Evolutionary conservation across 2,888 invertebrate genomes (phyloP), one percentile per base, ranked within the genome.

Genomic region (Merodon equestris): DNA sequence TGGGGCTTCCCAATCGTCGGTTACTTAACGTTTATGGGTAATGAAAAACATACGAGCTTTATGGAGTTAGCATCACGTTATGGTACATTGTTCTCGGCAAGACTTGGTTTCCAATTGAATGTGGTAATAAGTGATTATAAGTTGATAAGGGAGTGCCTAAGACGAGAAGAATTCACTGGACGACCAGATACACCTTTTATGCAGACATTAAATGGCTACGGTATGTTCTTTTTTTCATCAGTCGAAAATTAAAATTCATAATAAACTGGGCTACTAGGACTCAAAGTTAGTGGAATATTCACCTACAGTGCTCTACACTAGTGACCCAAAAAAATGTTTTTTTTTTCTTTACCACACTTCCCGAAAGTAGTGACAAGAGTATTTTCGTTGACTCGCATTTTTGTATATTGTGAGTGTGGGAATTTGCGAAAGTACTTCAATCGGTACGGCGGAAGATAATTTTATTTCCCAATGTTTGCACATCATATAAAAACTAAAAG

Each of bases 51-150:
- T 89, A 91, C 95, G 63, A 93, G 93, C 67, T 95, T 94, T 89
- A 91, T 93, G 85, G 92, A 94, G 84, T 89, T 97, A 84, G 93
- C 95, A 45, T 91, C 93, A 81, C 92, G 91, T 84, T 96, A 96
- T 88, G 97, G 97, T 9, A 91, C 93, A 9, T 91, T 97, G 81
- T 96, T 96, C 90, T 95, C 95, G 67, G 92, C 95, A 9, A 90
- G 93, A 45, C 91, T 97, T 56, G 97, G 97, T 67, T 93, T 92
- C 83, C 95, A 96, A 86, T 90, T 96, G 75, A 93, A 95, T 9
- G 94, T 97, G 60, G 95, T 97, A 67, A 91, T 97, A 84, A 94
- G 94, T 90, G 96, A 97, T 90, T 94, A 96, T 89, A 93, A 93
- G 86, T 91, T 94, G 86, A 96, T 97, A 85, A 91, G 96, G 81